A percentile compares a stretch with the other conserved stretches of the same genome.
phyloP scores from a whole-genome alignment of 2,113 vertebrate genomes.

The Polypterus senegalus region DNA sequence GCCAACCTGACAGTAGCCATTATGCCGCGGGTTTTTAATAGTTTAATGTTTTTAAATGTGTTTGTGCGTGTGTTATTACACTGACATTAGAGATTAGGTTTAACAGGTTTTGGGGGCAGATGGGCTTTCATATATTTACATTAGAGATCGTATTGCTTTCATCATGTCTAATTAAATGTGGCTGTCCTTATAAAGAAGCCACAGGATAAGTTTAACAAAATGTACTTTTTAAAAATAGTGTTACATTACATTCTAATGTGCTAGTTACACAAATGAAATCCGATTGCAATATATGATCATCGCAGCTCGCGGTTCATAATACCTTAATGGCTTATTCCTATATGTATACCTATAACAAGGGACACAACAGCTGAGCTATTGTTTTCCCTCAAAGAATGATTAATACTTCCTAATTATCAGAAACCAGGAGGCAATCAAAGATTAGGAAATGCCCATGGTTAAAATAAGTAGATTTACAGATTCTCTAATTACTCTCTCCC shows the following conservation, averaged over 20 bases:
- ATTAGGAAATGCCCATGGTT: slow-evolving; percentile 24
- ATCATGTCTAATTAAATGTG: too few relatives aligned
- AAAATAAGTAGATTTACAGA: slow-evolving; percentile 24
- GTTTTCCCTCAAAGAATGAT: slow-evolving; percentile 5
- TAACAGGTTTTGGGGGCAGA: too few relatives aligned
- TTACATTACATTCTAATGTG: too few relatives aligned
- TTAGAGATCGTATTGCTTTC: too few relatives aligned
- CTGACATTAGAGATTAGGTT: background rate
- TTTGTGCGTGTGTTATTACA: background rate
- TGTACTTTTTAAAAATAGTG: too few relatives aligned
- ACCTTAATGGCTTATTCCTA: too few relatives aligned
- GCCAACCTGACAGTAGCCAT: slow-evolving; percentile 16
- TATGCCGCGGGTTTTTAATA: background rate
- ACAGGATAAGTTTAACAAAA: too few relatives aligned
- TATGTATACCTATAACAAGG: background rate
- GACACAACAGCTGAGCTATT: background rate
- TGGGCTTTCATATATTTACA: too few relatives aligned
- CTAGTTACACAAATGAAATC: too few relatives aligned
- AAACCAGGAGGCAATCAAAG: slow-evolving; percentile 18
- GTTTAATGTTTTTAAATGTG: slow-evolving; percentile 13
- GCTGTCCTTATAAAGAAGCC: too few relatives aligned
- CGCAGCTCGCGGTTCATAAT: too few relatives aligned
- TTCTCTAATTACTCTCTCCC: slow-evolving; percentile 29
- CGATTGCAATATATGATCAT: too few relatives aligned
- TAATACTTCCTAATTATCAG: slow-evolving; percentile 19